A percentile compares a stretch with the other conserved stretches of the same genome.
These are phyloP conservation scores for Apotomis turbidana DNA, from an alignment of 2,888 invertebrate genomes.

Conservation along the genomic window DNA sequence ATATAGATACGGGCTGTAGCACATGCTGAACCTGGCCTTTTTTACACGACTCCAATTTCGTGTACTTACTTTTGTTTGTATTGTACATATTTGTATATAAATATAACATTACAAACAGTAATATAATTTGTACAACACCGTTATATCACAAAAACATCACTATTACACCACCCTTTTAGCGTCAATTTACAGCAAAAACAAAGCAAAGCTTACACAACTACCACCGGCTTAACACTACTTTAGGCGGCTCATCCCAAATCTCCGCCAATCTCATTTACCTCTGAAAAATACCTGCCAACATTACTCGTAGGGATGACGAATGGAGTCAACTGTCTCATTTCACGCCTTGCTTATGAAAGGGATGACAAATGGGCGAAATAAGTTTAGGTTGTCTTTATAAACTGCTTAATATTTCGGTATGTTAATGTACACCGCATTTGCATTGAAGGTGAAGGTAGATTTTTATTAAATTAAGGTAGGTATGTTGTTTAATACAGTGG, in stretches of 20 bases:
- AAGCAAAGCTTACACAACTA: constrained; percentile 11
- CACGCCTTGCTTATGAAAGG: constrained; percentile 38
- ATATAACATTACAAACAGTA: too few species aligned
- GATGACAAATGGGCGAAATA: constrained; percentile 32
- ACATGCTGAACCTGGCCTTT: too few species aligned
- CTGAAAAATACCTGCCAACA: constrained; percentile 34
- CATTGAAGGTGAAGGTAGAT: not conserved
- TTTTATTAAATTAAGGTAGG: too few species aligned
- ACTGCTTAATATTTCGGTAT: constrained; percentile 19
- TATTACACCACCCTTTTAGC: constrained; percentile 1
- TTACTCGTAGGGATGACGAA: constrained; percentile 30
- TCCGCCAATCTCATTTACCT: constrained; percentile 33
- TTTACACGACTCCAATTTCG: too few species aligned
- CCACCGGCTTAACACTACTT: constrained; percentile 27
- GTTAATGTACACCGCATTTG: constrained; percentile 18
- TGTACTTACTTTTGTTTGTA: too few species aligned
- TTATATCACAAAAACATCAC: not conserved
- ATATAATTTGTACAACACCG: too few species aligned
- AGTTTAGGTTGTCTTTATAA: constrained; percentile 25
- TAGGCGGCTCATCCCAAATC: constrained; percentile 27
- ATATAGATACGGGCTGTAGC: too few species aligned
- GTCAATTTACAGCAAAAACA: constrained; percentile 5
- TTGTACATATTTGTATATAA: too few species aligned
- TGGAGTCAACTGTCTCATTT: constrained; percentile 34
- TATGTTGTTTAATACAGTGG: too few species aligned